Evolutionary conservation across 2,797 vertebrate genomes (phyloP).

Genomic region (Micromesistius poutassou): DNA sequence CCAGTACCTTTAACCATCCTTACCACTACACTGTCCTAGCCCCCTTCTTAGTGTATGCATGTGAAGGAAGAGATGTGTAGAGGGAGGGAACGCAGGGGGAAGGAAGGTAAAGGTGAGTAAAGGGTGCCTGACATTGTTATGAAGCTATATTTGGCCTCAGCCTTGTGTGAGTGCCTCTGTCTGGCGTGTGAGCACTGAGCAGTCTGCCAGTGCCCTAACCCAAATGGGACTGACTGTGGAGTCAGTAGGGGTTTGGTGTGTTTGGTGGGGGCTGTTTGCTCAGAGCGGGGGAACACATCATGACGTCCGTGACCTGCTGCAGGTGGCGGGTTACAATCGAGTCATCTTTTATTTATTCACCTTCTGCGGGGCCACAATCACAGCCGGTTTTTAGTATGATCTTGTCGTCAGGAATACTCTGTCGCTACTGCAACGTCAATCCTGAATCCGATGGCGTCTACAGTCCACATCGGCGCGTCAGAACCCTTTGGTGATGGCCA

Average conservation of each 20-base stretch:
- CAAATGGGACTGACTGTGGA: not conserved
- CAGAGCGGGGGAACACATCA: not conserved
- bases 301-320: not conserved
- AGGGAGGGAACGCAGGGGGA: constrained; percentile 12
- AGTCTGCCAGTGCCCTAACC: constrained; percentile 36
- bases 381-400: not conserved
- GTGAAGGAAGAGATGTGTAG: constrained; percentile 24
- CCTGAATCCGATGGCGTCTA: not conserved
- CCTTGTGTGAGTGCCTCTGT: constrained; percentile 57
- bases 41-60: not conserved
- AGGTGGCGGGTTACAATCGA: not conserved
- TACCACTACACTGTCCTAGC: not conserved
- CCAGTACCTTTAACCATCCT: not conserved
- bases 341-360: not conserved
- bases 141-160: constrained; percentile 60
- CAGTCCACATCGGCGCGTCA: not conserved
- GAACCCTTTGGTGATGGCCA: no score
- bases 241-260: not conserved
- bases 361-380: no score
- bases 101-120: not conserved
- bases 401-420: not conserved
- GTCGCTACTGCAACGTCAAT: not conserved
- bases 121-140: constrained; percentile 32
- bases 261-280: not conserved
- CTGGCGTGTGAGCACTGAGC: constrained; percentile 43